Percentiles rank a stretch among this genome's conserved stretches.
phyloP scores from a whole-genome alignment of 2,888 invertebrate genomes.

The Parnassius smintheus region DNA sequence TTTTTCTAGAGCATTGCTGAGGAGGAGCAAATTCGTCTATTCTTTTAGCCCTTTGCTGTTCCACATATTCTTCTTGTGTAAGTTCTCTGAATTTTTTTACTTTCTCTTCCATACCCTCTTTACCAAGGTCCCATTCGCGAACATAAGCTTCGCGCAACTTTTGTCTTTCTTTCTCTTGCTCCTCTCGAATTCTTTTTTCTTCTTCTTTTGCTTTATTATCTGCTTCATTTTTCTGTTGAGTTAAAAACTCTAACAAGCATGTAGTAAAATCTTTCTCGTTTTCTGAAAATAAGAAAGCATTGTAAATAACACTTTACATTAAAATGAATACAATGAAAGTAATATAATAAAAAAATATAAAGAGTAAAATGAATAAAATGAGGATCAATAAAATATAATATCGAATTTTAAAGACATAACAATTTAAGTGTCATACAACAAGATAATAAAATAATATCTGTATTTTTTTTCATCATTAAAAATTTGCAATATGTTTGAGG shows the following conservation, averaged over 20 bases:
- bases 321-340: too few species aligned
- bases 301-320: too few species aligned
- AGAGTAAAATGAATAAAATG: too few species aligned
- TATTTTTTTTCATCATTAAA: too few species aligned
- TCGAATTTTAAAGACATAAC: too few species aligned
- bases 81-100: slow-evolving; percentile 77
- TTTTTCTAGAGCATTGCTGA: slow-evolving; percentile 41
- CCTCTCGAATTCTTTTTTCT: slow-evolving; percentile 55
- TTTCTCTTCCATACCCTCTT: slow-evolving; percentile 80
- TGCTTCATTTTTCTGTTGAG: slow-evolving; percentile 71
- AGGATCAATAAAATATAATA: too few species aligned
- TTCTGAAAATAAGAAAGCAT: slow-evolving; percentile 41
- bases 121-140: slow-evolving; percentile 88
- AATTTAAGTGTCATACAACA: too few species aligned
- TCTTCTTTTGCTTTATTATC: slow-evolving; percentile 67
- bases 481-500: too few species aligned
- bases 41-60: slow-evolving; percentile 87
- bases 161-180: slow-evolving; percentile 72
- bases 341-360: too few species aligned
- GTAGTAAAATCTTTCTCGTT: slow-evolving; percentile 65
- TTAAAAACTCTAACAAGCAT: slow-evolving; percentile 67
- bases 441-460: too few species aligned
- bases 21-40: slow-evolving; percentile 90
- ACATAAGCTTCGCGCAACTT: slow-evolving; percentile 78
- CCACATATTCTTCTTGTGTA: slow-evolving; percentile 89